phyloP scores from a whole-genome alignment of 2,888 invertebrate species.

The Plagodis pulveraria region DNA sequence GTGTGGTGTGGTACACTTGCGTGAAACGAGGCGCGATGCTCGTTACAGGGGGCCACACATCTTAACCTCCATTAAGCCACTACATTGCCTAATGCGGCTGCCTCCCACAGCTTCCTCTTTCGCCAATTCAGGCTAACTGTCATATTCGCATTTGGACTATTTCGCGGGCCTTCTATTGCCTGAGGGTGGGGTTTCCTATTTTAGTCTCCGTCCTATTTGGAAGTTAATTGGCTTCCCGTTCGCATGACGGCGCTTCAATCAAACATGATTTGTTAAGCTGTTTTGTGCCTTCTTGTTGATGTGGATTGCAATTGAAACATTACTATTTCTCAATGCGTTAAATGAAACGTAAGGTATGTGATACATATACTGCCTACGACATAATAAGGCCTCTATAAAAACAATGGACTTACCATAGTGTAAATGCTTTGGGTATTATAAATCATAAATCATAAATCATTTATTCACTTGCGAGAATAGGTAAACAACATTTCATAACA shows the following conservation, averaged over 20 bases:
- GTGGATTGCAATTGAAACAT: neutral
- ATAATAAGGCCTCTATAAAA: too few species aligned
- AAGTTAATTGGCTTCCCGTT: conserved; percentile 42
- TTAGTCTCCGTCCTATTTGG: conserved; percentile 35
- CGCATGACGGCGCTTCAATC: conserved; percentile 11
- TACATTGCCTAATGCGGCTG: conserved; percentile 61
- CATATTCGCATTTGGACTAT: conserved; percentile 53
- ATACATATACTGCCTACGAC: too few species aligned
- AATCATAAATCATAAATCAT: too few species aligned
- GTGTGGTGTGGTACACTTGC: conserved; percentile 54
- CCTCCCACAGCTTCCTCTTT: conserved; percentile 76
- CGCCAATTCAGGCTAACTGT: conserved; percentile 67
- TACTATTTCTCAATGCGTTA: too few species aligned
- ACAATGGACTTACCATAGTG: too few species aligned
- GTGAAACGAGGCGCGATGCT: conserved; percentile 68
- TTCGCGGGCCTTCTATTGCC: conserved; percentile 47
- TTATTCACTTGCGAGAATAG: too few species aligned
- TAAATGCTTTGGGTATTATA: too few species aligned
- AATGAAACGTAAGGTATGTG: too few species aligned
- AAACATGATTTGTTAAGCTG: conserved; percentile 15
- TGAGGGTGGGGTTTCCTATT: conserved; percentile 57
- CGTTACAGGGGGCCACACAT: conserved; percentile 73
- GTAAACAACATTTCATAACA: too few species aligned
- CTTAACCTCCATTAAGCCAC: conserved; percentile 80
- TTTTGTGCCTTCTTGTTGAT: conserved; percentile 6